Evolutionary conservation across 2,888 invertebrate species (phyloP).

Genomic region (Drosophila helvetica): DNA sequence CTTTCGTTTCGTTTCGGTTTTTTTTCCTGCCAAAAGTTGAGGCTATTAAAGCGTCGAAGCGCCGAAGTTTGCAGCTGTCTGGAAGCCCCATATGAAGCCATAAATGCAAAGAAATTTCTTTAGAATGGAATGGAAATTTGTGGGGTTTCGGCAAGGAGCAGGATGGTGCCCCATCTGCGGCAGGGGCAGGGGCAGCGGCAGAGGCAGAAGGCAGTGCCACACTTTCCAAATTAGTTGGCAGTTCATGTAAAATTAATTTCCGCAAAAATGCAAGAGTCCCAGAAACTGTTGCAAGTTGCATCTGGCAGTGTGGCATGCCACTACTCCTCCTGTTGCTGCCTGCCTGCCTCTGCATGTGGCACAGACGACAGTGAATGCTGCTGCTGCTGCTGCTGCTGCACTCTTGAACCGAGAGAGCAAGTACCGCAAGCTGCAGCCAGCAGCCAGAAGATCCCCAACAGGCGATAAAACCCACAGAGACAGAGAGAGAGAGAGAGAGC

Average conservation of each 20-base stretch:
- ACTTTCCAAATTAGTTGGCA: constrained; percentile 72
- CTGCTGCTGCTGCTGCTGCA: constrained; percentile 60
- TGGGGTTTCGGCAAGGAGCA: constrained; percentile 41
- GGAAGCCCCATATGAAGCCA: constrained; percentile 71
- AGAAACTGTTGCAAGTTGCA: constrained; percentile 46
- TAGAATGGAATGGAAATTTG: constrained; percentile 65
- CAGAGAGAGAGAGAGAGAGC: constrained; percentile 21
- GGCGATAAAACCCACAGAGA: constrained; percentile 39
- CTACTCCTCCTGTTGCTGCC: neutral
- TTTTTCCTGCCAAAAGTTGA: constrained; percentile 56
- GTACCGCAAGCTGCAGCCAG: constrained; percentile 65
- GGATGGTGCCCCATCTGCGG: neutral
- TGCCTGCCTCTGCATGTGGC: constrained; percentile 46
- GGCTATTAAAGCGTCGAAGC: constrained; percentile 70
- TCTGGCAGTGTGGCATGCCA: constrained; percentile 29
- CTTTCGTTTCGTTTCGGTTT: constrained; percentile 6
- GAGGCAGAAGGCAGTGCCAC: constrained; percentile 10
- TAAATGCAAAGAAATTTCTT: constrained; percentile 70
- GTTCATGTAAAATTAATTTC: constrained; percentile 75
- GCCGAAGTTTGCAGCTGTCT: constrained; percentile 72
- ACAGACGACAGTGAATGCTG: constrained; percentile 48
- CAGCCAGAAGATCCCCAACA: constrained; percentile 28
- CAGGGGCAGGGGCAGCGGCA: neutral
- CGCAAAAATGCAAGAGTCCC: constrained; percentile 22
- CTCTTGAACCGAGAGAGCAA: constrained; percentile 73